Evolutionary conservation across 2,888 invertebrate genomes (phyloP), one percentile per base, ranked within the genome.

Genomic region (Synergus gifuensis): DNA sequence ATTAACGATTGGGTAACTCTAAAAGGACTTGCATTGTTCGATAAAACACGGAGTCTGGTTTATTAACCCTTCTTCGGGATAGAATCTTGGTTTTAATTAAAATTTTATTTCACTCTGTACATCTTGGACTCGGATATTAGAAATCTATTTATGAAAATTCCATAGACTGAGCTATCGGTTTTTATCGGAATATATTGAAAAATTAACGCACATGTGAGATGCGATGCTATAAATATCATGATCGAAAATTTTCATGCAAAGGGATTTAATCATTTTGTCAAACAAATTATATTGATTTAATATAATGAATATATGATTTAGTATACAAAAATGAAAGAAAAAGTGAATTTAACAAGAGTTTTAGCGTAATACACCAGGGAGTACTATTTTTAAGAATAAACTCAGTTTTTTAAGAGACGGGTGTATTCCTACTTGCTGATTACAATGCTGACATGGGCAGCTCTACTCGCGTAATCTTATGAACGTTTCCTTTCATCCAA

Each of bases 1-100:
- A 62, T 62, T 60, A 60, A 60, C 18, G 46, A 18, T 44, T 67
- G 46, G 22, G 46, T 46, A 67, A 67, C 12, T 67, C 44, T 7
- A 40, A 22, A 66, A 66, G 46, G 44, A 11, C 22, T 60, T 22
- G 60, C 67, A 67, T 67, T 67, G 44, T 44, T 22, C 22, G 22
- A 22, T 44, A 18, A 67, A 44, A 18, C 46, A 44, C 8, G 5
- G n/a, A 44, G 44, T 46, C 22, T 60, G 12, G 60, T 60, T 22
- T 44, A 46, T 67, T 67, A 67, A 67, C 67, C 14, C 42, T 18
- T 12, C 67, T 67, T 67, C 22, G 12, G 14, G 67, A 16, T 46
- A 44, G 16, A 67, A 14, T 46, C 67, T 44, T 67, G 66, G 7
- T 18, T 67, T 67, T 28, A 44, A 67, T 67, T 67, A 28, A 67